Percentiles rank a stretch among this genome's conserved stretches.
phyloP scores from a whole-genome alignment of 2,797 vertebrate genomes.

The Chaetodon trifasciatus region DNA sequence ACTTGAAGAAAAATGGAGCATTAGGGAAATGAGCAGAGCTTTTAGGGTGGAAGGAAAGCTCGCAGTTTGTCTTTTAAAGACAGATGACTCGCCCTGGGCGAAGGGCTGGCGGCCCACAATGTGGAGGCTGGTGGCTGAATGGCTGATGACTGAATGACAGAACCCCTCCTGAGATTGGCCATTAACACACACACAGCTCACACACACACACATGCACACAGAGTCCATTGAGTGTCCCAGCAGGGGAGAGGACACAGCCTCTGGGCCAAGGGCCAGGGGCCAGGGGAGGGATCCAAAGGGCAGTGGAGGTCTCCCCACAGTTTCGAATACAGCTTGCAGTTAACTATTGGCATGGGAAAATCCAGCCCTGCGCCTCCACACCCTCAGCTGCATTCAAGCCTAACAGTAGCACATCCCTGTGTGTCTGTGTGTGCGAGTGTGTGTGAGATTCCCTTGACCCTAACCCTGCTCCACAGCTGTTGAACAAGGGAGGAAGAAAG shows the following conservation, averaged over 20 bases:
- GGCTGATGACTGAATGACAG: slow-evolving; percentile 82
- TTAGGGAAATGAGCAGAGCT: slow-evolving; percentile 66
- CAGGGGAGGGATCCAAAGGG: slow-evolving; percentile 78
- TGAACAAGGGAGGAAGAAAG: slow-evolving; percentile 71
- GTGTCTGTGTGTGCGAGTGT: slow-evolving; percentile 40
- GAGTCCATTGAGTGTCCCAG: slow-evolving; percentile 79
- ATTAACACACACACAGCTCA: slow-evolving; percentile 63
- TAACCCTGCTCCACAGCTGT: slow-evolving; percentile 80
- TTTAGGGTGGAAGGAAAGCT: slow-evolving; percentile 67
- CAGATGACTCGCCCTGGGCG: slow-evolving; percentile 84
- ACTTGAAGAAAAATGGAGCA: slow-evolving; percentile 51
- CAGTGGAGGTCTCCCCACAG: slow-evolving; percentile 75
- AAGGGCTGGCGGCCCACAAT: slow-evolving; percentile 60
- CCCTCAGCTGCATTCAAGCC: slow-evolving; percentile 72
- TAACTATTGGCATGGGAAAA: slow-evolving; percentile 86
- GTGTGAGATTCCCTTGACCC: slow-evolving; percentile 74
- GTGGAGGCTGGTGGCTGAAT: slow-evolving; percentile 79
- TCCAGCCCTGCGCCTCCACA: slow-evolving; percentile 68
- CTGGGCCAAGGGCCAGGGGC: slow-evolving; percentile 75
- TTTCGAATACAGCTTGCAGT: slow-evolving; percentile 78
- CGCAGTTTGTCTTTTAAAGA: slow-evolving; percentile 77
- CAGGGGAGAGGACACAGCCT: slow-evolving; percentile 72
- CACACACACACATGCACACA: slow-evolving; percentile 69
- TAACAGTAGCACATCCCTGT: slow-evolving; percentile 76
- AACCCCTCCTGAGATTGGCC: slow-evolving; percentile 76